Evolutionary conservation across 2,113 vertebrate genomes (phyloP), one percentile per base, ranked within the genome.

Genomic region (Taxidea taxus): DNA sequence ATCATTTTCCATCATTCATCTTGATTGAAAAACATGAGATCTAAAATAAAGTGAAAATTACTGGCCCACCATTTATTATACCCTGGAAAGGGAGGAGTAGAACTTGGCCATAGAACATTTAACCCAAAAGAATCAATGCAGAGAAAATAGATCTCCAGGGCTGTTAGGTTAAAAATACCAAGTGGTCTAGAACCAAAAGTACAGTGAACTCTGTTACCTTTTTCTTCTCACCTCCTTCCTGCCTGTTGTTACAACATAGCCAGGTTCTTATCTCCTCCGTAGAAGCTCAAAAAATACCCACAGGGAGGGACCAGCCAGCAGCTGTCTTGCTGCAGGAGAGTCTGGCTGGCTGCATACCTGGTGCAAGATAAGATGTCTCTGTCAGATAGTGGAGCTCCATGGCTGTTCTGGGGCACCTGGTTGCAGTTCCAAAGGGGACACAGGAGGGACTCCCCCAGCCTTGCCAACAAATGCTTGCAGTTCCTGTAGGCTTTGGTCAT

Each of bases 351-450:
- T 6, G 6, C 60, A 56, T 7, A 70, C 29, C 23, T 49, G 7
- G 37, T 0, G 0, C 15, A 14, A 44, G 62, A 23, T 42, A 14
- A 44, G 62, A 23, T 42, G 11, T 54, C 47, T 78, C 27, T 80
- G 1, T 75, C 0, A 74, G 49, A 42, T 23, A 25, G 7, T 7
- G 0, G 56, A 75, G 75, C 68, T 0, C 0, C 54, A 1, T 0
- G 0, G 54, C 29, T n/a, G 37, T 34, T 51, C 54, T 54, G 81
- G 25, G 66, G 11, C 25, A 14, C 18, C 7, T 34, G 25, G 31
- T 25, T 49, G 0, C 58, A 66, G 23, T 25, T 34, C 49, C 51
- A 70, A 51, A 66, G 72, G 78, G 29, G 7, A 7, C 49, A 9
- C 3, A 29, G 34, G 1, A 4, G 6, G 42, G 37, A 0, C 27